phyloP scores from a whole-genome alignment of 2,113 vertebrate genomes.

The Cheilinus undulatus region DNA sequence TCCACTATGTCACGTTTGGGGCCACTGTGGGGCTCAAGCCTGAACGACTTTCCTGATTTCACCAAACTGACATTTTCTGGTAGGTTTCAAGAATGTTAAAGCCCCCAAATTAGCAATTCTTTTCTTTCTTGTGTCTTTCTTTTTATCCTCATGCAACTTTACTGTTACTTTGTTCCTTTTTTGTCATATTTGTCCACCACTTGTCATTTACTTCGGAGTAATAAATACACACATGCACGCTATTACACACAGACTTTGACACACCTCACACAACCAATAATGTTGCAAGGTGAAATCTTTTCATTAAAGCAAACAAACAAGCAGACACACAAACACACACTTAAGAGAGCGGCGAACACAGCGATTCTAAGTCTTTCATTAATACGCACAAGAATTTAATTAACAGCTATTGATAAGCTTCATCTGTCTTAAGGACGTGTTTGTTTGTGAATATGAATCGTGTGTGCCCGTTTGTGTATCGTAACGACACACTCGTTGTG shows the following conservation, averaged over 20 bases:
- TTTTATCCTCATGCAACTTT: too few species aligned
- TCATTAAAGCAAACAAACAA: slow-evolving; percentile 75
- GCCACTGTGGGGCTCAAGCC: too few species aligned
- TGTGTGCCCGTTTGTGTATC: slow-evolving; percentile 42
- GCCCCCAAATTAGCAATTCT: too few species aligned
- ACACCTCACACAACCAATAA: slow-evolving; percentile 37
- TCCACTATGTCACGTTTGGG: too few species aligned
- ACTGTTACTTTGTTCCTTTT: neutral
- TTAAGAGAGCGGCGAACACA: slow-evolving; percentile 42
- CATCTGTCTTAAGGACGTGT: slow-evolving; percentile 76
- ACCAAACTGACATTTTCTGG: too few species aligned
- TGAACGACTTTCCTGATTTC: too few species aligned
- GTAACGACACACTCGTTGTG: slow-evolving; percentile 65
- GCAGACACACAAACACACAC: neutral
- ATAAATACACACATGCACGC: slow-evolving; percentile 17
- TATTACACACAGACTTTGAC: neutral
- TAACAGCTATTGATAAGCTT: slow-evolving; percentile 78
- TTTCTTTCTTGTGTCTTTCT: too few species aligned
- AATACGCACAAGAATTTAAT: slow-evolving; percentile 79
- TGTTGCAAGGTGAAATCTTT: slow-evolving; percentile 73
- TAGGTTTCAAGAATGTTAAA: too few species aligned
- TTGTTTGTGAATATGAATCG: slow-evolving; percentile 68
- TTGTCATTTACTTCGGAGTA: slow-evolving; percentile 32
- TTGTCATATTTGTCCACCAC: slow-evolving; percentile 10
- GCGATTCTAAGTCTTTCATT: slow-evolving; percentile 70